These are phyloP conservation scores for Sarcophaga carnaria DNA, from an alignment of 2,888 invertebrate genomes.

Conservation along the genomic window DNA sequence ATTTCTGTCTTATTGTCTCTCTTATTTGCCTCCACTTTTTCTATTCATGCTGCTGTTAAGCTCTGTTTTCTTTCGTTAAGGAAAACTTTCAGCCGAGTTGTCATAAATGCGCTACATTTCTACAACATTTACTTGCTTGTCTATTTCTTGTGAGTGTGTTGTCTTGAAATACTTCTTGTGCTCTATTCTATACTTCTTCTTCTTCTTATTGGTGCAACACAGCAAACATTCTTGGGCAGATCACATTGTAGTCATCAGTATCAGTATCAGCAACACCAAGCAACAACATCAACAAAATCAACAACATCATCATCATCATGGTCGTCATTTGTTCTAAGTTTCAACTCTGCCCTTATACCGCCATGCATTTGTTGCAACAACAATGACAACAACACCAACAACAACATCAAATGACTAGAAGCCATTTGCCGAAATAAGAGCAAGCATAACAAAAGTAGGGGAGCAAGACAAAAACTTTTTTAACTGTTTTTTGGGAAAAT, in stretches of 20 bases:
- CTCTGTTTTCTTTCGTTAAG: no score
- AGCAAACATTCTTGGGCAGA: constrained; percentile 27
- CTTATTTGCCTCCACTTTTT: no score
- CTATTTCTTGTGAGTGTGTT: constrained; percentile 22
- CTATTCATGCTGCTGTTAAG: constrained; percentile 34
- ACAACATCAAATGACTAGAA: constrained; percentile 65
- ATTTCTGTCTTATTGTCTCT: constrained; percentile 26
- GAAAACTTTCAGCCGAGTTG: constrained; percentile 53
- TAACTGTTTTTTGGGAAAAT: constrained; percentile 31
- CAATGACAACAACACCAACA: constrained; percentile 24
- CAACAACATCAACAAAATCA: constrained; percentile 24
- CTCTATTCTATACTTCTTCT: not conserved
- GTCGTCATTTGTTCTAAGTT: constrained; percentile 66
- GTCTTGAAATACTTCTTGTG: constrained; percentile 45
- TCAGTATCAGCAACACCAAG: constrained; percentile 15
- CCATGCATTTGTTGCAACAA: constrained; percentile 50
- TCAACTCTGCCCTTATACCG: constrained; percentile 64
- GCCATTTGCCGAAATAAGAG: constrained; percentile 62
- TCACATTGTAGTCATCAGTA: constrained; percentile 39
- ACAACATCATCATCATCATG: constrained; percentile 38
- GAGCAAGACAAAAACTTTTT: constrained; percentile 23
- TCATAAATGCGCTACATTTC: constrained; percentile 64
- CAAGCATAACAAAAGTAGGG: not conserved
- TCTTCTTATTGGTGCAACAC: not conserved
- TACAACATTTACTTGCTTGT: not conserved